A percentile compares a stretch with the other conserved stretches of the same genome.
phyloP scores from a whole-genome alignment of 2,797 vertebrate genomes.

The Clarias platycephalus region DNA sequence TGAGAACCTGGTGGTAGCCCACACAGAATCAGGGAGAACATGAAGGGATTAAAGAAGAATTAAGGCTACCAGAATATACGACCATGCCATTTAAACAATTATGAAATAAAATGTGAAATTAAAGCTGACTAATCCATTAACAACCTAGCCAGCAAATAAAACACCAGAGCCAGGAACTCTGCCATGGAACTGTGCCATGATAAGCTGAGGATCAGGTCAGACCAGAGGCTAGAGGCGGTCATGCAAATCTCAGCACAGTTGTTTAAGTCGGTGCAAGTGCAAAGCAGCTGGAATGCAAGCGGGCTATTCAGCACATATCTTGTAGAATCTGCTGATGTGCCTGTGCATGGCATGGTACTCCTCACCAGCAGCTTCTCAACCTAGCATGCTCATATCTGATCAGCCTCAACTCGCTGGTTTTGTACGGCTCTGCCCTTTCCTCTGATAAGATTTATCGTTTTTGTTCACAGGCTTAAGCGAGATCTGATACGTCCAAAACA shows the following conservation, averaged over 20 bases:
- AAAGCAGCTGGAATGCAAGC: conserved; percentile 4
- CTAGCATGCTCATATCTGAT: not conserved
- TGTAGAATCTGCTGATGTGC: conserved; percentile 1
- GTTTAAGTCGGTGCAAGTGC: conserved; percentile 6
- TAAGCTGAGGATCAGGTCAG: conserved; percentile 4
- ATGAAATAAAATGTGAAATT: not conserved
- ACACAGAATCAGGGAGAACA: not conserved
- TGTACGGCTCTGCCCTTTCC: not conserved
- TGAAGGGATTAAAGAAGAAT: not conserved
- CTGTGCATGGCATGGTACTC: too few relatives aligned
- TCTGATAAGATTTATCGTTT: not conserved
- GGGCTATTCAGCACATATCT: not conserved
- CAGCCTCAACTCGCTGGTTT: not conserved
- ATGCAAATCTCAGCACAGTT: conserved; percentile 37
- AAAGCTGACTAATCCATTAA: not conserved
- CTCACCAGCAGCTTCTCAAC: not conserved
- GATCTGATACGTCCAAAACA: not conserved
- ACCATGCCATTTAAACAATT: not conserved
- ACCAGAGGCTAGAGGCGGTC: not conserved
- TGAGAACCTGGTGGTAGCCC: conserved; percentile 4
- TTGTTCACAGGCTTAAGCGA: too few relatives aligned
- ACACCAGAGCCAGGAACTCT: not conserved
- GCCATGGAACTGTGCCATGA: not conserved
- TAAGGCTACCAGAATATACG: not conserved
- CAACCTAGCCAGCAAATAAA: not conserved